A percentile compares a stretch with the other conserved stretches of the same genome.
phyloP scores from a whole-genome alignment of 2,113 vertebrate genomes.

The Romanogobio albipinnatus region DNA sequence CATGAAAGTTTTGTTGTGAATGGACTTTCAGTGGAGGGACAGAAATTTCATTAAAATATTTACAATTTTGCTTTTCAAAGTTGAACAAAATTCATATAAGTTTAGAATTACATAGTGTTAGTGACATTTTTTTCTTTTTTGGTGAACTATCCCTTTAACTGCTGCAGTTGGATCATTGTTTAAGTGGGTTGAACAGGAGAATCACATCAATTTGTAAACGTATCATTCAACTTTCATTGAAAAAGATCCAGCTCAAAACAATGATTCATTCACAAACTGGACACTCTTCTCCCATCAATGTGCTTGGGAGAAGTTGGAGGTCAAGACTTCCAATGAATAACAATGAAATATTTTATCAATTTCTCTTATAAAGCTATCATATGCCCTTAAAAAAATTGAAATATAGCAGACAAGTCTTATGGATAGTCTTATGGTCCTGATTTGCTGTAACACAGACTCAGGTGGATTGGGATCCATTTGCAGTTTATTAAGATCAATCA shows the following conservation, averaged over 20 bases:
- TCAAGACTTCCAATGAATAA: neutral
- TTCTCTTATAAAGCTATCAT: neutral
- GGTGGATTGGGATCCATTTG: no score
- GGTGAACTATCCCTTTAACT: neutral
- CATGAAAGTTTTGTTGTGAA: neutral
- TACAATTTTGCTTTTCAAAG: neutral
- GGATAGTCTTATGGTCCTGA: no score
- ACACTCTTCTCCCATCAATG: neutral
- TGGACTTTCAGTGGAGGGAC: neutral
- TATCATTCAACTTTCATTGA: neutral
- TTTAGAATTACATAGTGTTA: neutral
- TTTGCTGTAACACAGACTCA: no score
- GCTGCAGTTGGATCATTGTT: neutral
- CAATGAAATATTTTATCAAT: neutral
- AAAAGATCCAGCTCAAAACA: neutral
- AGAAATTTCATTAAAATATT: neutral
- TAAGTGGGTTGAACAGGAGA: neutral
- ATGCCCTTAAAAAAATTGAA: neutral
- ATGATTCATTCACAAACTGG: neutral
- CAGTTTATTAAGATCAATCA: no score
- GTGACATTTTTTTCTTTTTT: neutral
- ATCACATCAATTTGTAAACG: neutral
- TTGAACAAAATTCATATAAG: neutral
- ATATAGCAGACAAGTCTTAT: neutral
- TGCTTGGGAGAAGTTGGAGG: neutral